A percentile compares a stretch with the other conserved stretches of the same genome.
Conservation (phyloP, 2,888 invertebrate genomes). For the Biston betularia region DNA sequence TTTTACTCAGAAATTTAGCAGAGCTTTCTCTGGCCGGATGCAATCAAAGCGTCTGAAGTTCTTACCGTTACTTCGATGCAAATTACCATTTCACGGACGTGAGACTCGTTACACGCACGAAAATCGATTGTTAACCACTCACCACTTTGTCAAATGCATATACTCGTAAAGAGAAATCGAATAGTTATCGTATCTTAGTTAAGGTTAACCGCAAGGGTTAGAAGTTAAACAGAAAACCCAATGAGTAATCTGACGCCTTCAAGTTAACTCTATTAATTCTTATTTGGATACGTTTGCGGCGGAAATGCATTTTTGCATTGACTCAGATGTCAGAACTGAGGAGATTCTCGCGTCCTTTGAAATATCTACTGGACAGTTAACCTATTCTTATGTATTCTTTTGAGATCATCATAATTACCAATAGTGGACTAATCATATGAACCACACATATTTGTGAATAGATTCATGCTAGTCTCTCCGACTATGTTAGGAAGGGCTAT, state of each 20-base stretch:
- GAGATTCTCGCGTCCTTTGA: too few species aligned
- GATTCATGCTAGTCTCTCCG: background rate
- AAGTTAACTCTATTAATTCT: slow-evolving; percentile 16
- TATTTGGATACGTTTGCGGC: slow-evolving; percentile 22
- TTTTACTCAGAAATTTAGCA: background rate
- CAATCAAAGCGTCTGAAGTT: slow-evolving; percentile 12
- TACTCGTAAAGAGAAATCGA: slow-evolving; percentile 35
- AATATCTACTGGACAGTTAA: background rate
- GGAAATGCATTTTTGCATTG: slow-evolving; percentile 25
- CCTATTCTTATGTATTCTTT: background rate
- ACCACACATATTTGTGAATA: slow-evolving; percentile 1
- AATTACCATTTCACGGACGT: slow-evolving; percentile 23
- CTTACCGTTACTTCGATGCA: slow-evolving; percentile 16
- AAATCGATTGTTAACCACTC: slow-evolving; percentile 31
- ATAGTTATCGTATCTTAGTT: slow-evolving; percentile 21
- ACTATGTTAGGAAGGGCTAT: slow-evolving; percentile 5
- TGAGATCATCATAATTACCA: slow-evolving; percentile 3
- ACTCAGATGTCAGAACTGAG: slow-evolving; percentile 11
- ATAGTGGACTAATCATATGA: background rate
- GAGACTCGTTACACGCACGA: slow-evolving; percentile 20
- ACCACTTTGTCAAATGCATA: slow-evolving; percentile 27
- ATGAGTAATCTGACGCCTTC: slow-evolving; percentile 36
- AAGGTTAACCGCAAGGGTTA: slow-evolving; percentile 40
- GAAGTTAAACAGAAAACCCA: slow-evolving; percentile 40
- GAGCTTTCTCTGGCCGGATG: slow-evolving; percentile 21